Percentiles rank a stretch among this genome's conserved stretches.
These are phyloP conservation scores for Macrochelys suwanniensis DNA, from an alignment of 2,797 vertebrate species.

Conservation along the genomic window DNA sequence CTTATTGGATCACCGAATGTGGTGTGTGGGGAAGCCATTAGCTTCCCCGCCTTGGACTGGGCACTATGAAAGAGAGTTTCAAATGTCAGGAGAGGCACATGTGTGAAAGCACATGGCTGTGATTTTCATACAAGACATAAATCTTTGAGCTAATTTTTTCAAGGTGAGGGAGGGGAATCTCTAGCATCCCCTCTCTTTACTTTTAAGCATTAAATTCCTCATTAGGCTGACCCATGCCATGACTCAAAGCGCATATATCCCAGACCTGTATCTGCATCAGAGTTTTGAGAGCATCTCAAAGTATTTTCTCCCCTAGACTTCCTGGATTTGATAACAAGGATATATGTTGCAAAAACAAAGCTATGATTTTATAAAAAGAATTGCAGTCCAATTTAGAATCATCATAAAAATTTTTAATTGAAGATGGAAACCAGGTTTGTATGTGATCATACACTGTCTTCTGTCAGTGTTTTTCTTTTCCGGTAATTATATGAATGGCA, in stretches of 20 bases:
- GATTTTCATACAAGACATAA: not conserved
- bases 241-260: not conserved
- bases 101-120: not conserved
- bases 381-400: not conserved
- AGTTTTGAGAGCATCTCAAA: not conserved
- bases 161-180: not conserved
- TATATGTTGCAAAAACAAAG: not conserved
- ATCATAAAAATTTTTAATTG: not conserved
- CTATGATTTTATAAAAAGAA: not conserved
- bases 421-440: not conserved
- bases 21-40: too few species aligned
- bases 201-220: not conserved
- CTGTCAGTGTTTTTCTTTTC: not conserved
- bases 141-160: not conserved
- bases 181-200: not conserved
- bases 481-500: accelerated
- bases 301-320: not conserved
- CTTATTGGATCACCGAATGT: too few species aligned
- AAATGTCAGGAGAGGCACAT: not conserved
- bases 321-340: not conserved
- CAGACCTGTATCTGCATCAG: not conserved
- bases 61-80: not conserved
- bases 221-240: not conserved
- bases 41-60: too few species aligned
- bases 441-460: not conserved